These are phyloP conservation scores for Danio tinwini DNA, from an alignment of 2,797 vertebrate species.

Conservation along the genomic window DNA sequence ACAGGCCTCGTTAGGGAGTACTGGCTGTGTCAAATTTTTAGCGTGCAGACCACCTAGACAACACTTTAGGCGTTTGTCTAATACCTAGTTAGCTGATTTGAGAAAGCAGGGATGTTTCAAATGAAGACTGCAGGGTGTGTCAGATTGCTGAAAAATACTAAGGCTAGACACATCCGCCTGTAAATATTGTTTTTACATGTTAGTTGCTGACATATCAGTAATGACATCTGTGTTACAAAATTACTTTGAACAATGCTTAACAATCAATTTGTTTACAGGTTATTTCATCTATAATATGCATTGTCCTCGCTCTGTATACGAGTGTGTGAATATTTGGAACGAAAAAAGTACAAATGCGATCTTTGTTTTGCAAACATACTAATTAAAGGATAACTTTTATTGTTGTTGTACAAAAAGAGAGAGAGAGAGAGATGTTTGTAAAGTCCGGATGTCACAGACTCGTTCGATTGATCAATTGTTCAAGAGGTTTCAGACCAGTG, in stretches of 20 bases:
- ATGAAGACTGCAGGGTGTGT: conserved; percentile 64
- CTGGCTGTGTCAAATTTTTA: neutral
- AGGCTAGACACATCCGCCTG: neutral
- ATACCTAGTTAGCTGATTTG: neutral
- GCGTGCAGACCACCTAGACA: neutral
- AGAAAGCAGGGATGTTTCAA: neutral
- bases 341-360: too few species aligned
- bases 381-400: neutral
- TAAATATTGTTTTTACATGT: too few species aligned
- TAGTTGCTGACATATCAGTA: neutral
- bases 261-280: neutral
- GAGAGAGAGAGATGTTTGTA: neutral
- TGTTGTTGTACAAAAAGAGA: neutral
- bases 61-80: neutral
- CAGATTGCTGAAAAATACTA: conserved; percentile 34
- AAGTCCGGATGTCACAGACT: neutral
- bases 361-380: too few species aligned
- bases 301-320: neutral
- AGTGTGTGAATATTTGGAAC: neutral
- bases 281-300: neutral
- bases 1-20: conserved; percentile 25
- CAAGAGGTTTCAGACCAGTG: too few species aligned
- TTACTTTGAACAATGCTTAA: neutral
- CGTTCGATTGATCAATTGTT: conserved; percentile 24
- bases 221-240: neutral